phyloP scores from a whole-genome alignment of 2,888 invertebrate species.

The Ochropleura leucogaster region DNA sequence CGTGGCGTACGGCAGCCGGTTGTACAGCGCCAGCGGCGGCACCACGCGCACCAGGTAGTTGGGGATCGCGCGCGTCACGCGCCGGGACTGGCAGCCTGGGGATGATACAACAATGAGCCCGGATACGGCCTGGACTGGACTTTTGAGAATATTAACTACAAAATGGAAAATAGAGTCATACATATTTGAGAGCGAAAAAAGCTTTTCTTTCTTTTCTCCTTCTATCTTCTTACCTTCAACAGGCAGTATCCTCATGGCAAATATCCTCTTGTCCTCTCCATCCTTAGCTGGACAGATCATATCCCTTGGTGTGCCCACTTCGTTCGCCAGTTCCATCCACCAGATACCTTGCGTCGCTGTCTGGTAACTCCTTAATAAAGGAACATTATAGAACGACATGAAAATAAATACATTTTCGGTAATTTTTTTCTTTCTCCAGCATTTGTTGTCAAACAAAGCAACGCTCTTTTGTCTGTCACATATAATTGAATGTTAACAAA shows the following conservation, averaged over 20 bases:
- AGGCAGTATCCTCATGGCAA: constrained; percentile 92
- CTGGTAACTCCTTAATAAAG: constrained; percentile 91
- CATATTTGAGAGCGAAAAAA: too few species aligned
- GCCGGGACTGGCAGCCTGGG: constrained; percentile 82
- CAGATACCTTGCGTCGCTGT: constrained; percentile 93
- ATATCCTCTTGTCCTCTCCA: constrained; percentile 91
- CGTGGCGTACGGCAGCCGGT: constrained; percentile 93
- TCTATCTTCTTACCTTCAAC: constrained; percentile 82
- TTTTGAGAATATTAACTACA: too few species aligned
- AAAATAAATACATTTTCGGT: background rate
- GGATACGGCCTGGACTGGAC: too few species aligned
- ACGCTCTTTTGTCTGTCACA: background rate
- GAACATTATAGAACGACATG: background rate
- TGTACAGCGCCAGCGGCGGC: constrained; percentile 94
- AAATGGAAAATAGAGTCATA: too few species aligned
- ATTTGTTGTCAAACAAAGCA: background rate
- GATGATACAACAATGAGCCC: too few species aligned
- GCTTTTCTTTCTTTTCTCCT: background rate
- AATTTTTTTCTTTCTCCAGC: background rate
- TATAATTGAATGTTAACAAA: background rate
- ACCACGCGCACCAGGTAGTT: constrained; percentile 93
- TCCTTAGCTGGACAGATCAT: constrained; percentile 92
- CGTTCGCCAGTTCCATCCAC: constrained; percentile 94
- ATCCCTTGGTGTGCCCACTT: constrained; percentile 92
- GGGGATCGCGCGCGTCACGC: constrained; percentile 91